Evolutionary conservation across 2,113 vertebrate species (phyloP).

Genomic region (Saguinus imperator): DNA sequence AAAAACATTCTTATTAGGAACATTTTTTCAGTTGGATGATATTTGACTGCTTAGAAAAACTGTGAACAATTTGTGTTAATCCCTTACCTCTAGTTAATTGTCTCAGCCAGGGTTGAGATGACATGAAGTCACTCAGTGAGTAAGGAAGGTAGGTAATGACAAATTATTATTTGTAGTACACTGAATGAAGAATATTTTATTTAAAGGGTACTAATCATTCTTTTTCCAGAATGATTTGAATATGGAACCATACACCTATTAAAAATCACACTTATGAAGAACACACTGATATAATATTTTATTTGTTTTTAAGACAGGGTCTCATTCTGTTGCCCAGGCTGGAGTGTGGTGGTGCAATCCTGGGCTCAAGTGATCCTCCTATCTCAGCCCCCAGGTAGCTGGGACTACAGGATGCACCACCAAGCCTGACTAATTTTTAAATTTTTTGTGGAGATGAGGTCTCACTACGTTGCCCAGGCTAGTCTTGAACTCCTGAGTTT

Average conservation of each 20-base stretch:
- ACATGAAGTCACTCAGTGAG: neutral
- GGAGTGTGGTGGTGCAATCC: too few relatives aligned
- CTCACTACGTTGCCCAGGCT: too few relatives aligned
- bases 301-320: too few relatives aligned
- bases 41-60: neutral
- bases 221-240: neutral
- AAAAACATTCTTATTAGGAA: neutral
- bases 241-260: neutral
- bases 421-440: too few relatives aligned
- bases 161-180: neutral
- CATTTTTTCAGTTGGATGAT: neutral
- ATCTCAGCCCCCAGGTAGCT: too few relatives aligned
- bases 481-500: too few relatives aligned
- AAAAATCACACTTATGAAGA: neutral
- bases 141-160: neutral
- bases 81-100: neutral
- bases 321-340: too few relatives aligned
- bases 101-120: neutral
- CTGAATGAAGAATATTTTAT: neutral
- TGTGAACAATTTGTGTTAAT: neutral
- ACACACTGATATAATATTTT: neutral
- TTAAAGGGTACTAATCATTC: neutral
- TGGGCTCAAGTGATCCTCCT: too few relatives aligned
- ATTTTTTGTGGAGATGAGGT: too few relatives aligned
- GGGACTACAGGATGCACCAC: too few relatives aligned